phyloP scores from a whole-genome alignment of 2,113 vertebrate species.

The Oriolus oriolus region DNA sequence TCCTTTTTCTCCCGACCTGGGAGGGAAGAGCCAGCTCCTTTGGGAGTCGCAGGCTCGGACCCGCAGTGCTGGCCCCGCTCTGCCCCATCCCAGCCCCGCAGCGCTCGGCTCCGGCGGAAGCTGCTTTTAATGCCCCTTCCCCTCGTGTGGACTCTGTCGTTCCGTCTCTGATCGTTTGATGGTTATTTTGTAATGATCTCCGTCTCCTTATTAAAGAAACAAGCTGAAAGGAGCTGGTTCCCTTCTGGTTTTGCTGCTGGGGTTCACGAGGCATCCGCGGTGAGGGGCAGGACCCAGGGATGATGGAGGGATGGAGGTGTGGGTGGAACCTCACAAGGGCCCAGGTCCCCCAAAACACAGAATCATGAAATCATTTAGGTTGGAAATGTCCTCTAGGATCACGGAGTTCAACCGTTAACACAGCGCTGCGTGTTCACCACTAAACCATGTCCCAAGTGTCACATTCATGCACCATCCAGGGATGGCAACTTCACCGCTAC shows the following conservation, averaged over 20 bases:
- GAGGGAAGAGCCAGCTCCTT: neutral
- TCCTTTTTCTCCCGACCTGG: neutral
- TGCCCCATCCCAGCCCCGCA: neutral
- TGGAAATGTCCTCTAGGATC: neutral
- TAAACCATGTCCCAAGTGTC: neutral
- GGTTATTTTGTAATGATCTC: constrained; percentile 77
- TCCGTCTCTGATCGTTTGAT: constrained; percentile 64
- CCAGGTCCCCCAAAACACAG: neutral
- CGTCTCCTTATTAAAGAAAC: constrained; percentile 80
- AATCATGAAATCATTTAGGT: neutral
- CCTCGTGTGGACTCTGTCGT: constrained; percentile 64
- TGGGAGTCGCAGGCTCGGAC: neutral
- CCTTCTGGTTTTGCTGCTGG: neutral
- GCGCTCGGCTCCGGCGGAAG: constrained; percentile 6
- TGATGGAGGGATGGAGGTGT: neutral
- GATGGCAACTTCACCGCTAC: accelerated
- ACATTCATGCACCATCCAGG: neutral
- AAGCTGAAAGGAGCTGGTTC: constrained; percentile 64
- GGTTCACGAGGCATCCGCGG: accelerated
- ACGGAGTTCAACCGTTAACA: neutral
- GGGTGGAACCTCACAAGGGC: neutral
- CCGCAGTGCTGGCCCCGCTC: neutral
- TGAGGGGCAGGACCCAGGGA: neutral
- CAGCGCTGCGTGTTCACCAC: neutral
- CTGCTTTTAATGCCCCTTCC: constrained; percentile 59